Evolutionary conservation across 2,888 invertebrate species (phyloP), one percentile per base, ranked within the genome.

Genomic region (Pristionchus arcanus): DNA sequence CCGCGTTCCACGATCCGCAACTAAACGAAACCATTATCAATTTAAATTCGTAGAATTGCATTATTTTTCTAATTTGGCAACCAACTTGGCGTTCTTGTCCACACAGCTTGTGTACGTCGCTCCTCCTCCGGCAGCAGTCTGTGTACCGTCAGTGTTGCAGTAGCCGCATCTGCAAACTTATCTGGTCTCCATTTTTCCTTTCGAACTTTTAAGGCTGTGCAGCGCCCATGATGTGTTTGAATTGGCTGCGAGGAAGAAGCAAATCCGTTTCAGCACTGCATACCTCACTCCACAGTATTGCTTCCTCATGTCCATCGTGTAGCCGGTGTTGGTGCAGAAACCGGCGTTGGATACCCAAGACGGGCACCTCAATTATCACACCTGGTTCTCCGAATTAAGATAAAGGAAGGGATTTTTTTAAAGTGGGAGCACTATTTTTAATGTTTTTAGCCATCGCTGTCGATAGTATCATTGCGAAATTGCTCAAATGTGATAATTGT

Each of bases 91-190:
- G 28, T 68, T 68, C 28, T 68, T 68, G 28, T 68, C 68, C 25
- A 68, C 68, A 28, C 68, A 68, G n/a, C n/a, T 28, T 1, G 68
- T 68, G 68, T 68, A 68, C n/a, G 68, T n/a, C 3, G 68, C 25
- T 68, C 68, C 68, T 68, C 68, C 68, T 2, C 68, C 68, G 2
- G 68, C 68, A n/a, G 68, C 25, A n/a, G 68, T 68, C 28, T 68
- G 68, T 4, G 68, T 68, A 21, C 68, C 68, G 68, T 68, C 68
- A 3, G n/a, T n/a, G 68, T 68, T 68, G 68, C 68, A 28, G 68
- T n/a, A 68, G 28, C 68, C 68, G n/a, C 68, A 68, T 68, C 68
- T 68, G 68, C 4, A n/a, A n/a, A n/a, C n/a, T n/a, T n/a, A n/a
- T n/a, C n/a, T n/a, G n/a, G n/a, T n/a, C n/a, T n/a, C n/a, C n/a